Conservation (phyloP, 2,888 invertebrate species). For the Camponotus fellah region DNA sequence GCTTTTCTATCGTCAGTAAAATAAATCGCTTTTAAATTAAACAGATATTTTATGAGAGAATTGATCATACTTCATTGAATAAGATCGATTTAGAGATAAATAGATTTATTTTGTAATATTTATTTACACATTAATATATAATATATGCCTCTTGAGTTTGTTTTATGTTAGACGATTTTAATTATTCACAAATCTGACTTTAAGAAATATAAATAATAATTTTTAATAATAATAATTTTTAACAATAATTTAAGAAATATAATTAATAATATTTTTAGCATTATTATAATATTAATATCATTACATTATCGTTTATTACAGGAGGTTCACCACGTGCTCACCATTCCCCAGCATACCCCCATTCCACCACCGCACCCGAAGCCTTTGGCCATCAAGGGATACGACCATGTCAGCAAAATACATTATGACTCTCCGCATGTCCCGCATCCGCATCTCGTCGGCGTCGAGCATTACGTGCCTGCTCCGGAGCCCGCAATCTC, state of each 20-base stretch:
- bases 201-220: not conserved
- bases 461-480: conserved; percentile 87
- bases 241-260: not conserved
- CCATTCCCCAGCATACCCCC: conserved; percentile 81
- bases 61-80: not conserved
- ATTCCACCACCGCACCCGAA: conserved; percentile 83
- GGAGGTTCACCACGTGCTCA: conserved; percentile 77
- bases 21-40: not conserved
- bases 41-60: not conserved
- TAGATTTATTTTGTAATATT: not conserved
- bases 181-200: not conserved
- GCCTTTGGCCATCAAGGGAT: conserved; percentile 82
- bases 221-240: no score
- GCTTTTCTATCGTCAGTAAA: not conserved
- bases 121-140: not conserved
- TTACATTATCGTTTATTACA: conserved; percentile 21
- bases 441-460: conserved; percentile 87
- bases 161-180: not conserved
- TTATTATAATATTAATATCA: not conserved
- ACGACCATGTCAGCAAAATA: conserved; percentile 77
- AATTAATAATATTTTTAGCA: not conserved
- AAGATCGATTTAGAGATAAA: not conserved
- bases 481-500: conserved; percentile 87
- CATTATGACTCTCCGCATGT: conserved; percentile 83
- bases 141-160: not conserved